These are phyloP conservation scores for Phaetusa simplex DNA, from an alignment of 2,113 vertebrate species.

Conservation along the genomic window DNA sequence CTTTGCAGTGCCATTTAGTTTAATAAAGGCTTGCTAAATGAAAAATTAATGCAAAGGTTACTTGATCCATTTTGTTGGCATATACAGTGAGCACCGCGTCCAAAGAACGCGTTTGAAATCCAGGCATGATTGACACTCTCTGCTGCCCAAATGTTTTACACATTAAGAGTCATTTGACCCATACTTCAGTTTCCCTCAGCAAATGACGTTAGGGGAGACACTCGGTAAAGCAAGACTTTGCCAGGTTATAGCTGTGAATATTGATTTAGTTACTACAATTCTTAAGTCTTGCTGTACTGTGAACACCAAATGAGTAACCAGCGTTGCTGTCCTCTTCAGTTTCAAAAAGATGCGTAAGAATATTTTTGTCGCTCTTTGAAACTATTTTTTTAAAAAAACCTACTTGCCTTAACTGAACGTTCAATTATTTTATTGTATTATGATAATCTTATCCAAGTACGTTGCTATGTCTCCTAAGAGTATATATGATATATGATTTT, in stretches of 20 bases:
- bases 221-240: not conserved
- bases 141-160: not conserved
- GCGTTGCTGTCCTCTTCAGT: not conserved
- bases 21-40: conserved; percentile 48
- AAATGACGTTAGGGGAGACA: not conserved
- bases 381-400: rapidly evolving
- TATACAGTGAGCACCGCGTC: not conserved
- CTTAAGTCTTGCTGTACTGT: not conserved
- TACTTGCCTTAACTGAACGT: not conserved
- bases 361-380: not conserved
- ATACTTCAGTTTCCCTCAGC: conserved; percentile 15
- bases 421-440: not conserved
- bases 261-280: conserved; percentile 1
- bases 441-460: not conserved
- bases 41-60: conserved; percentile 29
- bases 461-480: not conserved
- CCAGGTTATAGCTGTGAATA: not conserved
- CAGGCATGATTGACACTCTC: not conserved
- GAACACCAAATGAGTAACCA: not conserved
- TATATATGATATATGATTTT: not conserved
- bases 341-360: not conserved
- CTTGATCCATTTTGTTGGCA: conserved; percentile 1
- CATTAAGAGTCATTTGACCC: not conserved
- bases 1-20: conserved; percentile 10
- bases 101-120: not conserved